These are phyloP conservation scores for Leucophenga varia DNA, from an alignment of 1,140 invertebrate genomes.

Conservation along the genomic window DNA sequence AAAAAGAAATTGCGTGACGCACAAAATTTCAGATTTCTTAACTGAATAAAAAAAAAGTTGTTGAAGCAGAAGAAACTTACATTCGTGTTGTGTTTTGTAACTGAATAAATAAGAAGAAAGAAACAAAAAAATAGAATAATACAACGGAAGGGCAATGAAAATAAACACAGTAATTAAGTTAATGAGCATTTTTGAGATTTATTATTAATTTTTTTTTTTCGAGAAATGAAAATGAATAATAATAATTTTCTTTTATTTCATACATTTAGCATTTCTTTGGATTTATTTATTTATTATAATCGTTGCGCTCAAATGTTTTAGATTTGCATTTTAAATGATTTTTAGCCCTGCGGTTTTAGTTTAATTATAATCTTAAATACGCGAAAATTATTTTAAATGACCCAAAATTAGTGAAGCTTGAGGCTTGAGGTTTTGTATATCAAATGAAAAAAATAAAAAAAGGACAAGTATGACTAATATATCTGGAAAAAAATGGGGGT, in stretches of 20 bases:
- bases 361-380: constrained; percentile 44
- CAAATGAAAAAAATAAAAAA: no score
- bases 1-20: constrained; percentile 50
- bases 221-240: no score
- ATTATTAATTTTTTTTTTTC: constrained; percentile 48
- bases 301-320: constrained; percentile 23
- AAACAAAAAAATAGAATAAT: constrained; percentile 8
- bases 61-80: no score
- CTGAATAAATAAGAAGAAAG: no score
- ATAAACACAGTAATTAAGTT: constrained; percentile 56
- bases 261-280: constrained; percentile 32
- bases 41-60: no score
- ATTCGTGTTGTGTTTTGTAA: no score
- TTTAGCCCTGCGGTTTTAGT: constrained; percentile 7
- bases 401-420: constrained; percentile 9
- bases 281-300: constrained; percentile 46
- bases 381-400: constrained; percentile 34
- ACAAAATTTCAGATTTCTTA: constrained; percentile 9
- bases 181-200: constrained; percentile 56
- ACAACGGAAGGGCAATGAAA: constrained; percentile 50
- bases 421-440: no score
- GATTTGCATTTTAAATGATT: constrained; percentile 45
- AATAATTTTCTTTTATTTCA: not conserved
- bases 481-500: no score
- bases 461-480: no score